A percentile compares a stretch with the other conserved stretches of the same genome.
Conservation (phyloP, 2,797 vertebrate species). For the Micropoecilia bifurca region DNA sequence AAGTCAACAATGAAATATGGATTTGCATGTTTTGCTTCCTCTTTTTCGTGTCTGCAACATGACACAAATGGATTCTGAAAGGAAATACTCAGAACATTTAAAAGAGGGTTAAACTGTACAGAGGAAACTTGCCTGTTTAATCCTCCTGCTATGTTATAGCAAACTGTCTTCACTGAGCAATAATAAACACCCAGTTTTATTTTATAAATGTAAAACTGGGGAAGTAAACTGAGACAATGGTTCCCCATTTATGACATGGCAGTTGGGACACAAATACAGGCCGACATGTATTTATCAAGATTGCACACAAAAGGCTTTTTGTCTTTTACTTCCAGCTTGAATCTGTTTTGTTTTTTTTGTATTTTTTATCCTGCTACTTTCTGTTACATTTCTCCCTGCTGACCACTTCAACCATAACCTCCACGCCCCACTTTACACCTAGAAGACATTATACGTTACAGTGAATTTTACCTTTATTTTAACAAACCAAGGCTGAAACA, state of each 20-base stretch:
- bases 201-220: slow-evolving; percentile 22
- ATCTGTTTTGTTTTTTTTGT: not conserved
- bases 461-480: not conserved
- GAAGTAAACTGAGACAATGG: slow-evolving; percentile 48
- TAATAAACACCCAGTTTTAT: not conserved
- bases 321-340: slow-evolving; percentile 4
- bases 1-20: not conserved
- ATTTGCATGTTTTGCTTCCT: slow-evolving; percentile 29
- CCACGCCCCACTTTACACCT: slow-evolving; percentile 64
- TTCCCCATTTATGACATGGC: slow-evolving; percentile 62
- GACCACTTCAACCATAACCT: slow-evolving; percentile 54
- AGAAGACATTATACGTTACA: not conserved
- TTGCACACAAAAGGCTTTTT: not conserved
- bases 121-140: not conserved
- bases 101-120: not conserved
- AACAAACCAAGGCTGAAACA: not conserved
- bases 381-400: slow-evolving; percentile 60
- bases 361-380: slow-evolving; percentile 34
- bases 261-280: slow-evolving; percentile 42
- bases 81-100: not conserved
- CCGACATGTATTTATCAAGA: not conserved
- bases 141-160: not conserved
- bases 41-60: not conserved
- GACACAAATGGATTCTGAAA: slow-evolving; percentile 1
- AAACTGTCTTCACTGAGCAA: not conserved